These are phyloP conservation scores for Electrophaes corylata DNA, from an alignment of 2,888 invertebrate species.

Conservation along the genomic window DNA sequence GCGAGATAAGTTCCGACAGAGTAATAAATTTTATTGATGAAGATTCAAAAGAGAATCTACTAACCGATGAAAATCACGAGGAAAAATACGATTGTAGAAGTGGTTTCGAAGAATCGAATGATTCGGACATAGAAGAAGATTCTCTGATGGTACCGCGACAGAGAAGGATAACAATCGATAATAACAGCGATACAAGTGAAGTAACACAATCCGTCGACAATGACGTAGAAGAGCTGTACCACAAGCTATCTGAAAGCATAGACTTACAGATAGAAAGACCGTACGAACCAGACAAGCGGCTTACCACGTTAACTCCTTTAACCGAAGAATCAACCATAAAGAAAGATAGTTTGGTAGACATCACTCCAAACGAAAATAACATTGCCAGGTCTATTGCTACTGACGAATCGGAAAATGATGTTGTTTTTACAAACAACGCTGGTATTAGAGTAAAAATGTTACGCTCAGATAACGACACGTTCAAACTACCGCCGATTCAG, in stretches of 20 bases:
- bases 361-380: constrained; percentile 45
- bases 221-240: constrained; percentile 67
- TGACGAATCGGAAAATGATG: constrained; percentile 44
- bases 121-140: constrained; percentile 67
- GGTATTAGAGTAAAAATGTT: constrained; percentile 58
- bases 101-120: constrained; percentile 47
- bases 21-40: constrained; percentile 46
- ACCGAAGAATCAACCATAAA: constrained; percentile 68
- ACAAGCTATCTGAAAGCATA: constrained; percentile 57
- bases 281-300: constrained; percentile 42
- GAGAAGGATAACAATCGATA: constrained; percentile 33
- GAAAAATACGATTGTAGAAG: constrained; percentile 46
- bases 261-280: constrained; percentile 45
- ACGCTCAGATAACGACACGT: constrained; percentile 44
- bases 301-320: constrained; percentile 64
- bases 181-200: constrained; percentile 51
- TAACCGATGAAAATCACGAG: constrained; percentile 44
- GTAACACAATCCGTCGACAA: constrained; percentile 60
- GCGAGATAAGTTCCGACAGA: constrained; percentile 46
- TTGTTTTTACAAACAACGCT: constrained; percentile 54
- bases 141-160: constrained; percentile 59
- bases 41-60: constrained; percentile 48
- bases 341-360: constrained; percentile 57
- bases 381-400: constrained; percentile 13
- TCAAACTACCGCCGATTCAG: constrained; percentile 69